Conservation (phyloP, 1,140 invertebrate genomes). For the Aphelenchoides fujianensis region DNA sequence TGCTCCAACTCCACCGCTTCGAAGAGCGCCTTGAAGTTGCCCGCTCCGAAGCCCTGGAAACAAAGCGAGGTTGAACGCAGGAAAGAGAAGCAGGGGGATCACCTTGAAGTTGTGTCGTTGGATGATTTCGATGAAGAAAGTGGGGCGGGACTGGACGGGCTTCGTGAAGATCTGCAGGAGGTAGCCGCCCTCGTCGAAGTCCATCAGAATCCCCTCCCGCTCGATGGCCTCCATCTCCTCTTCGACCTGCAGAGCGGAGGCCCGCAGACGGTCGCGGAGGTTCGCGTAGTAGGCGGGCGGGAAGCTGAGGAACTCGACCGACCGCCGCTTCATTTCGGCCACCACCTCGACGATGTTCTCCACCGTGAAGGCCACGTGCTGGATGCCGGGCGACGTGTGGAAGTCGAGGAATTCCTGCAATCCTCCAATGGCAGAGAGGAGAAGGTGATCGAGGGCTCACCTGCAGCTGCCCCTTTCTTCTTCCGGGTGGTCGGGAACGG, state of each 20-base stretch:
- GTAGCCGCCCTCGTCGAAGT: conserved; percentile 96
- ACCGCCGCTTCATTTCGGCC: conserved; percentile 74
- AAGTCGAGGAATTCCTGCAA: conserved; percentile 89
- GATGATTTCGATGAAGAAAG: conserved; percentile 93
- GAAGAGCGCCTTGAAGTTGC: conserved; percentile 97
- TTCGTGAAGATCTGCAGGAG: conserved; percentile 97
- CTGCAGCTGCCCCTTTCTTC: conserved; percentile 29
- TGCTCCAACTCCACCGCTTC: conserved; percentile 95
- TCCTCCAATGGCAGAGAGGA: too few relatives aligned
- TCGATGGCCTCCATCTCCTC: conserved; percentile 73
- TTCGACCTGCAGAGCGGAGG: conserved; percentile 75
- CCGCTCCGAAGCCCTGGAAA: conserved; percentile 90
- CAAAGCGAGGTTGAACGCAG: conserved; percentile 1
- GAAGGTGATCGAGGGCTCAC: conserved; percentile 63
- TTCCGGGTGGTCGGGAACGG: conserved; percentile 23
- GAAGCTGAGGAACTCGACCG: conserved; percentile 82
- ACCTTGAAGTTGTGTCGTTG: conserved; percentile 76
- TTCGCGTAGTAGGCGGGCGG: conserved; percentile 85
- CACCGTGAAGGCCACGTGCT: conserved; percentile 93
- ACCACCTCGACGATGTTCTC: conserved; percentile 81
- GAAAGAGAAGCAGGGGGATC: conserved; percentile 24
- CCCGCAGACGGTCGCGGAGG: conserved; percentile 74
- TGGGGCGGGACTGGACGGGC: conserved; percentile 93
- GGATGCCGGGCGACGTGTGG: conserved; percentile 91
- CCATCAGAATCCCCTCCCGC: conserved; percentile 76